Evolutionary conservation across 1,140 invertebrate species (phyloP).

Genomic region (Trigoniulus corallinus): DNA sequence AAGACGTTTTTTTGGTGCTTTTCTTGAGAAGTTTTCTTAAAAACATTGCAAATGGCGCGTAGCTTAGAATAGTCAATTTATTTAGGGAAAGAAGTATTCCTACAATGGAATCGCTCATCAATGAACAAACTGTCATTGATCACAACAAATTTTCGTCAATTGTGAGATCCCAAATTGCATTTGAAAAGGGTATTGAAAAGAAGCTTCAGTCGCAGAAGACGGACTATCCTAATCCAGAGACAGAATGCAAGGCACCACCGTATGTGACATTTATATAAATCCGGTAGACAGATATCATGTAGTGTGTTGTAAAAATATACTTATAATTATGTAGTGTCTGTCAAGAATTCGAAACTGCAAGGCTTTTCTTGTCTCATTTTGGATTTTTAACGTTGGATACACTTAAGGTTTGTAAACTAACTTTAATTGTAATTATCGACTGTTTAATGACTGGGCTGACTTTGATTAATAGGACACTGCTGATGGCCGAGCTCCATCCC

Average conservation of each 20-base stretch:
- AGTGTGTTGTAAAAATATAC: background rate
- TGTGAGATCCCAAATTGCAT: conserved; percentile 21
- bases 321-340: conserved; percentile 24
- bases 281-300: background rate
- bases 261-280: conserved; percentile 33
- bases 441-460: too few species aligned
- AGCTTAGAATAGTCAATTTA: conserved; percentile 11
- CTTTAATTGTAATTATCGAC: too few species aligned
- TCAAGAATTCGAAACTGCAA: conserved; percentile 83
- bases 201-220: conserved; percentile 11
- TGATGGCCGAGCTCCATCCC: conserved; percentile 32
- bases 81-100: conserved; percentile 66
- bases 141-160: conserved; percentile 32
- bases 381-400: conserved; percentile 68
- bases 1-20: conserved; percentile 23
- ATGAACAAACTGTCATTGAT: conserved; percentile 33
- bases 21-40: background rate
- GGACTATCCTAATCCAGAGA: conserved; percentile 25
- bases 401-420: conserved; percentile 36
- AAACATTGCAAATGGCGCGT: background rate
- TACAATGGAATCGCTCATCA: conserved; percentile 49
- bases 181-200: conserved; percentile 12
- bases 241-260: conserved; percentile 60
- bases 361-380: conserved; percentile 85
- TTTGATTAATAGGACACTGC: conserved; percentile 26